Evolutionary conservation across 1,140 invertebrate genomes (phyloP).

Genomic region (Stegodyphus mimosarum): DNA sequence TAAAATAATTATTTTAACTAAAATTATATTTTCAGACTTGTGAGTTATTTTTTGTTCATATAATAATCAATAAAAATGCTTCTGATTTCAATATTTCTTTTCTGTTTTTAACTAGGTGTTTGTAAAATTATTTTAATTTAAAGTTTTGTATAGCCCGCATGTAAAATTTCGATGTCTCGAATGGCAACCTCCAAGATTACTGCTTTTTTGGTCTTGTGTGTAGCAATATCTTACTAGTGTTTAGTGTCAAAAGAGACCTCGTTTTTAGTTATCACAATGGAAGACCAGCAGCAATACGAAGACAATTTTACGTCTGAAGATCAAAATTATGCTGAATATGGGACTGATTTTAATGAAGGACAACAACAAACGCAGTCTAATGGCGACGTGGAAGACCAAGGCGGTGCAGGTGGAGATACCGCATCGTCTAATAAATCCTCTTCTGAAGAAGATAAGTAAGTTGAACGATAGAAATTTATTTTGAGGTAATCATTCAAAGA

Average conservation of each 20-base stretch:
- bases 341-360: slow-evolving; percentile 54
- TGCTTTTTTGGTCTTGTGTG: no score
- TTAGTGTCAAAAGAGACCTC: background rate
- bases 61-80: no score
- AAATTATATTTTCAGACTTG: no score
- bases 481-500: background rate
- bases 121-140: no score
- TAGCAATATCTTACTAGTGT: no score
- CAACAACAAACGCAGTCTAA: slow-evolving; percentile 45
- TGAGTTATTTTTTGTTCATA: no score
- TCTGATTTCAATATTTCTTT: no score
- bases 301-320: slow-evolving; percentile 57
- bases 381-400: slow-evolving; percentile 56
- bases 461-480: background rate
- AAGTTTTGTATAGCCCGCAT: no score
- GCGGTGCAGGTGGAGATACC: slow-evolving; percentile 19
- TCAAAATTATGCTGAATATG: slow-evolving; percentile 52
- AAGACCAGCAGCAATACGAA: slow-evolving; percentile 50
- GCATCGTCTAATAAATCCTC: slow-evolving; percentile 36
- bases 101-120: no score
- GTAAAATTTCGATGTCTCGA: no score
- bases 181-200: no score
- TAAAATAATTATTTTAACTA: no score
- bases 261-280: slow-evolving; percentile 20
- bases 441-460: slow-evolving; percentile 56